Base-by-base conservation (phyloP, 2,797 vertebrate genomes). In the Scleropages formosus region DNA sequence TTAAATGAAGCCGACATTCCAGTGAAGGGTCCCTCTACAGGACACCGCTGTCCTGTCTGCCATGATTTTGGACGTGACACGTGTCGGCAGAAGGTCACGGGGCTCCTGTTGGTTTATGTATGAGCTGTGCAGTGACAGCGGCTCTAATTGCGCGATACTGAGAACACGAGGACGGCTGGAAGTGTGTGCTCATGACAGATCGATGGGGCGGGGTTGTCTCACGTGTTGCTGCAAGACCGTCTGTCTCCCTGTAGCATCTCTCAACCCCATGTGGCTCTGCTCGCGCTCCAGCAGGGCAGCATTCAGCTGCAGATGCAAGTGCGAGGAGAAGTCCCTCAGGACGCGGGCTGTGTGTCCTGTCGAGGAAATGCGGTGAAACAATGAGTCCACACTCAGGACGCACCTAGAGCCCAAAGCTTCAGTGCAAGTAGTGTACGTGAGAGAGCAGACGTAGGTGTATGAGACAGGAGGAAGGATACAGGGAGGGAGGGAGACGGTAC, bases 251-350 rank as follows among this genome's bases (percentile, higher is more conserved):
- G 47, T 44, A 0, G 58, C 73, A 11, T 82, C 82, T 1, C 16
- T 80, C 12, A 82, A 80, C 0, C 11, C 74, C 58, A 82, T 72
- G 60, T 88, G 85, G 0, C 0, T 16, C 11, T 80, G 77, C 31
- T 84, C 20, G 10, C 77, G 70, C 49, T 8, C 13, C 77, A 88
- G 81, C 10, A 85, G 31, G 0, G 81, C 73, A 0, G 75, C 65
- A 0, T 79, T 82, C 46, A 86, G 80, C 74, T 87, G 87, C 8
- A 10, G 10, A 0, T 71, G 80, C 76, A 84, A 87, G 31, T 60
- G 61, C 0, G 88, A 81, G 64, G 83, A 20, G 15, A 87, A 86
- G 24, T 44, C 58, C 62, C 67, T 73, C 74, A 86, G 9, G 16
- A 85, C 24, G 4, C 61, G 10, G 0, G 76, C 80, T 0, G 77